phyloP scores from a whole-genome alignment of 2,888 invertebrate species.

The Bellardia pandia region DNA sequence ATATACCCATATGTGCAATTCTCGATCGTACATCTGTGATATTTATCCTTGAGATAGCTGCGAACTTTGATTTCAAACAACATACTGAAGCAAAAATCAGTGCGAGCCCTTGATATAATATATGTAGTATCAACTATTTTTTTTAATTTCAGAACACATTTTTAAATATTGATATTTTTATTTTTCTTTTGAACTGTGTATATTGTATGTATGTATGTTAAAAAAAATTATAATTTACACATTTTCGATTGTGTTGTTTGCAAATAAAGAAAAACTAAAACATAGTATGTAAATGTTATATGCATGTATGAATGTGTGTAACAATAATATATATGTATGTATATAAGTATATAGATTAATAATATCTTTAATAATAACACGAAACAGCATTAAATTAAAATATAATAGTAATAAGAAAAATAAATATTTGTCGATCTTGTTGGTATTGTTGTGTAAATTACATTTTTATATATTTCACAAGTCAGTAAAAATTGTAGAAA shows the following conservation, averaged over 20 bases:
- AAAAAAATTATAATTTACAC: conserved; percentile 32
- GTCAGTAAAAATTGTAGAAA: conserved; percentile 58
- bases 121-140: too few relatives aligned
- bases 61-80: too few relatives aligned
- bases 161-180: conserved; percentile 30
- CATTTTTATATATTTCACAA: conserved; percentile 66
- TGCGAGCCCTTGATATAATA: too few relatives aligned
- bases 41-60: too few relatives aligned
- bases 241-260: conserved; percentile 35
- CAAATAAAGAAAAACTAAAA: conserved; percentile 30
- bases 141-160: not conserved
- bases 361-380: conserved; percentile 55
- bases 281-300: conserved; percentile 4
- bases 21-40: too few relatives aligned
- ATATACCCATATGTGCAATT: too few relatives aligned
- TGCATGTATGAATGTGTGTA: conserved; percentile 23
- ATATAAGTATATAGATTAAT: conserved; percentile 23
- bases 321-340: conserved; percentile 52
- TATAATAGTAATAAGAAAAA: conserved; percentile 13
- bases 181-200: conserved; percentile 19
- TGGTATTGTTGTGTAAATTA: conserved; percentile 17
- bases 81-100: too few relatives aligned
- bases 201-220: conserved; percentile 23
- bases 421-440: conserved; percentile 30
- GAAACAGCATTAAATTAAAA: conserved; percentile 48